A percentile compares a stretch with the other conserved stretches of the same genome.
These are phyloP conservation scores for Nibea coibor DNA, from an alignment of 2,113 vertebrate species.

Conservation along the genomic window DNA sequence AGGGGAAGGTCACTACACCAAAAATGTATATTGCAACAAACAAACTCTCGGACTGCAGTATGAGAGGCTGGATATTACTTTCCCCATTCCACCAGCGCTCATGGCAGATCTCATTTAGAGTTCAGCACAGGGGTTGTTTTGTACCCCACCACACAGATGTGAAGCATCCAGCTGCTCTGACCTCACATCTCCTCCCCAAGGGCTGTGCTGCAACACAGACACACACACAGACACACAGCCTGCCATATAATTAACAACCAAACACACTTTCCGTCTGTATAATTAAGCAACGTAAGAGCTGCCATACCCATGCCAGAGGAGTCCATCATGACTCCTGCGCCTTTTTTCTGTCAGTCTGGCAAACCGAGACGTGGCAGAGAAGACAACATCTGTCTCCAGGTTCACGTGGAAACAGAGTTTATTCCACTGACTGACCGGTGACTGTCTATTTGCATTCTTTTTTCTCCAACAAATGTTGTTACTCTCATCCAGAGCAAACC, in stretches of 20 bases:
- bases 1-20: conserved; percentile 31
- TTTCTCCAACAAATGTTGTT: conserved; percentile 11
- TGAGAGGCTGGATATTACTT: neutral
- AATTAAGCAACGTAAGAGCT: conserved; percentile 64
- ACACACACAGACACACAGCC: conserved; percentile 30
- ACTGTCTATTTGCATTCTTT: conserved; percentile 28
- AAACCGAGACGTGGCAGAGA: neutral
- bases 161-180: conserved; percentile 72
- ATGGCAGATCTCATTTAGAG: conserved; percentile 41
- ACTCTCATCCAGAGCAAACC: conserved; percentile 61
- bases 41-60: neutral
- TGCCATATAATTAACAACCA: conserved; percentile 63
- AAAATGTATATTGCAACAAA: conserved; percentile 3
- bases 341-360: conserved; percentile 29
- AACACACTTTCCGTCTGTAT: conserved; percentile 57
- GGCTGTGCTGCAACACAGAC: conserved; percentile 27
- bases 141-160: conserved; percentile 62
- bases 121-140: conserved; percentile 50
- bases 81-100: conserved; percentile 2
- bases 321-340: conserved; percentile 34
- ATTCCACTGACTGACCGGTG: conserved; percentile 36
- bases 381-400: conserved; percentile 54
- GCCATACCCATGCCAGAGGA: conserved; percentile 41
- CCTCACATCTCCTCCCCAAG: conserved; percentile 63
- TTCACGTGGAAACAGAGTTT: conserved; percentile 12